These are phyloP conservation scores for Oreochromis mossambicus DNA, from an alignment of 2,797 vertebrate species.

Conservation along the genomic window DNA sequence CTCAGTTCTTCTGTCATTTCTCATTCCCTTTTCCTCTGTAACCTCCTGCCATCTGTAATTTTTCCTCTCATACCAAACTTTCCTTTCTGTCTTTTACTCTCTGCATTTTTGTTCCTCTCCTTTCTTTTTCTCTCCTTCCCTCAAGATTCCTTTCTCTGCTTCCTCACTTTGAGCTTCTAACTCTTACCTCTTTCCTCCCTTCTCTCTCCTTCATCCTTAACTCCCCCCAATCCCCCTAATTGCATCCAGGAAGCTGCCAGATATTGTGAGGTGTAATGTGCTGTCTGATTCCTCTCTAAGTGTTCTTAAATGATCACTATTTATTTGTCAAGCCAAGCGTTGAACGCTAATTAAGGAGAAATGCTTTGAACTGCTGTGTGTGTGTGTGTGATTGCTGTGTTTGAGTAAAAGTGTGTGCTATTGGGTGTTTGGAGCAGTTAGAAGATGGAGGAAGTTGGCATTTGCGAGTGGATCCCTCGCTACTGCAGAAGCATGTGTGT, in stretches of 20 bases:
- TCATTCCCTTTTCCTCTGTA: background rate
- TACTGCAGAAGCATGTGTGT: background rate
- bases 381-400: background rate
- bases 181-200: background rate
- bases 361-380: slow-evolving; percentile 57
- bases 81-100: background rate
- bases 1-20: background rate
- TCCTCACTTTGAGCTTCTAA: background rate
- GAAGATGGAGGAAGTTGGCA: slow-evolving; percentile 49
- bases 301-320: slow-evolving; percentile 74
- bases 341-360: slow-evolving; percentile 71
- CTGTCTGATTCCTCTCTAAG: slow-evolving; percentile 73
- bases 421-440: background rate
- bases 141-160: background rate
- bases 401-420: background rate
- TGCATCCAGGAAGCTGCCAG: slow-evolving; percentile 53
- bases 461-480: slow-evolving; percentile 24
- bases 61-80: background rate
- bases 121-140: background rate
- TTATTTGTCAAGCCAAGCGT: slow-evolving; percentile 73
- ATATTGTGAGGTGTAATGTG: slow-evolving; percentile 70
- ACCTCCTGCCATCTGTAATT: background rate
- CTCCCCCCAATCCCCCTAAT: slow-evolving; percentile 13
- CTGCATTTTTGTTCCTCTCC: background rate
- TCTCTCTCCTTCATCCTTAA: background rate